Evolutionary conservation across 2,888 invertebrate species (phyloP).

Genomic region (Pandemis cinnamomeana): DNA sequence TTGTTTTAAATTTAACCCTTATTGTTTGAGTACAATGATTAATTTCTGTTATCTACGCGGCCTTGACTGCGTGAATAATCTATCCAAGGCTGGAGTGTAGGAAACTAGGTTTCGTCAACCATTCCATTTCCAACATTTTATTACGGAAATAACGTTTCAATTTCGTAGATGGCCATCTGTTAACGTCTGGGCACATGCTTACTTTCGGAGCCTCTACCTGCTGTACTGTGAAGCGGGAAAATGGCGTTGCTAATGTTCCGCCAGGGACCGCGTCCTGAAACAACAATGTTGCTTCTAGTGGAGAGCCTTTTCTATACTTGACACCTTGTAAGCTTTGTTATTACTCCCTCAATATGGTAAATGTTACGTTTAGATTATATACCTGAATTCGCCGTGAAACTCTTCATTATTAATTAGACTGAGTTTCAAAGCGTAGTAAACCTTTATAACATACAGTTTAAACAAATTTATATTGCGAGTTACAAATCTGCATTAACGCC

Average conservation of each 20-base stretch:
- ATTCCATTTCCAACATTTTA: constrained; percentile 22
- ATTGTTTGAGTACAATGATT: constrained; percentile 3
- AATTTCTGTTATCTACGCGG: background rate
- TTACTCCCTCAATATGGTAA: background rate
- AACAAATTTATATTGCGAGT: constrained; percentile 15
- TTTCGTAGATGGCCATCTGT: constrained; percentile 32
- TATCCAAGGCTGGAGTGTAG: constrained; percentile 11
- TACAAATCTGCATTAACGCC: constrained; percentile 14
- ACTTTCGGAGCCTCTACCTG: constrained; percentile 12
- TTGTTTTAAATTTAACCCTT: constrained; percentile 3
- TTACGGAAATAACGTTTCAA: constrained; percentile 26
- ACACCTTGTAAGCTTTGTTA: constrained; percentile 23
- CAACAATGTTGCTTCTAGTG: constrained; percentile 47
- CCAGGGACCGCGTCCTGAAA: constrained; percentile 55
- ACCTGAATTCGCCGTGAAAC: background rate
- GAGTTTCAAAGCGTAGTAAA: background rate
- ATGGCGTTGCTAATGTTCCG: constrained; percentile 54
- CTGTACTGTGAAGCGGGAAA: constrained; percentile 19
- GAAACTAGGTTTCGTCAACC: constrained; percentile 25
- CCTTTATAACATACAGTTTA: background rate
- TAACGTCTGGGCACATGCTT: constrained; percentile 33
- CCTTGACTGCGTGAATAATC: constrained; percentile 2
- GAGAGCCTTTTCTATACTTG: constrained; percentile 43
- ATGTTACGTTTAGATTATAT: background rate
- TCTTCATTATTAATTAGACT: background rate